Percentiles rank a stretch among this genome's conserved stretches.
These are phyloP conservation scores for Ips nitidus DNA, from an alignment of 1,140 invertebrate species.

Conservation along the genomic window DNA sequence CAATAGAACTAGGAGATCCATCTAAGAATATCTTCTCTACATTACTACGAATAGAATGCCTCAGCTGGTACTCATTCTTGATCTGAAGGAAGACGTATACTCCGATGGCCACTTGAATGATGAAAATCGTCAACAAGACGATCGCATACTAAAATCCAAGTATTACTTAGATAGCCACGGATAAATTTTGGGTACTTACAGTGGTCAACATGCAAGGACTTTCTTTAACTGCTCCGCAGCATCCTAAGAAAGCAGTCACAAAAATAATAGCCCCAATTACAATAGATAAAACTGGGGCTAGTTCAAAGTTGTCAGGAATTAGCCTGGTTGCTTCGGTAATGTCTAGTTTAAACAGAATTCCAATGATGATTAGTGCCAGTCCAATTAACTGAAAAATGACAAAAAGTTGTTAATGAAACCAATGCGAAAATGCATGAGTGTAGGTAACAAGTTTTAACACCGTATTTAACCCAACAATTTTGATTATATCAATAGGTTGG, in stretches of 20 bases:
- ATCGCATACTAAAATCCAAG: constrained; percentile 54
- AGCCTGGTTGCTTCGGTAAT: constrained; percentile 41
- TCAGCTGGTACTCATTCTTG: constrained; percentile 40
- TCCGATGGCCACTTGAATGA: constrained; percentile 57
- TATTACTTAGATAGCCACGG: not conserved
- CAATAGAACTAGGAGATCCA: constrained; percentile 37
- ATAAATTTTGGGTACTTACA: constrained; percentile 55
- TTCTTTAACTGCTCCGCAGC: constrained; percentile 82
- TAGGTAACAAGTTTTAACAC: too few relatives aligned
- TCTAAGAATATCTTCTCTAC: constrained; percentile 53
- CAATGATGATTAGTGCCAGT: constrained; percentile 46
- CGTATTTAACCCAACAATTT: too few relatives aligned
- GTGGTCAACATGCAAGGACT: constrained; percentile 80
- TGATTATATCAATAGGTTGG: too few relatives aligned
- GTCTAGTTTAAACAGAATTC: constrained; percentile 47
- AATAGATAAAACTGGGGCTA: constrained; percentile 74
- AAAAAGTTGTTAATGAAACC: not conserved
- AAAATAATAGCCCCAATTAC: constrained; percentile 78
- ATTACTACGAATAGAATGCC: constrained; percentile 21
- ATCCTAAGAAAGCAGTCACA: constrained; percentile 82
- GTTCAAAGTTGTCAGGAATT: constrained; percentile 41
- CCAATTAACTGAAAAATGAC: constrained; percentile 47
- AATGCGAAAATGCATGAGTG: too few relatives aligned
- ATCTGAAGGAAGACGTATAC: constrained; percentile 53
- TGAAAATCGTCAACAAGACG: constrained; percentile 55